Base-by-base conservation (phyloP, 2,797 vertebrate genomes). In the Ibycter americanus region DNA sequence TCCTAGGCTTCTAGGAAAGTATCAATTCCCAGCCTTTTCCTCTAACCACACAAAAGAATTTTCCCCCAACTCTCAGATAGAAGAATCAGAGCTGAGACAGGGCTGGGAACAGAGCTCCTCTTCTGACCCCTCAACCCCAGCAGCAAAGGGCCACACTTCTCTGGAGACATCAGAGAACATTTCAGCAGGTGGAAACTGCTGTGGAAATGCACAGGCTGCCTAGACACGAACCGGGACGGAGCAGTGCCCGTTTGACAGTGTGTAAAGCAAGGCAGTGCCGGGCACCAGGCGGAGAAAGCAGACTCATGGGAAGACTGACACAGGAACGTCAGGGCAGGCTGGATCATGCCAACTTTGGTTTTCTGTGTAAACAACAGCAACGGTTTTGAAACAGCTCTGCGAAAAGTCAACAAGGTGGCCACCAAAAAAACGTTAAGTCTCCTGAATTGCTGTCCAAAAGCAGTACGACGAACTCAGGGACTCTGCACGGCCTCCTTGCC, bases 351-450 rank as follows among this genome's bases (percentile, higher is more conserved):
- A 96, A 32, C 71, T 91, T 86, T 87, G 12, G 0, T 72, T 44
- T 90, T 90, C 68, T 31, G 27, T 85, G 51, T 70, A 87, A 91
- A 91, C 84, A 93, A 80, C 65, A 91, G 56, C 94, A 91, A 89
- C 2, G 1, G 42, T 65, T 95, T 89, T 97, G 89, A 96, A 87
- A 78, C 16, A 89, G 89, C 79, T 86, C 90, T 68, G 82, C 73
- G 71, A 92, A 94, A 97, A 97, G 83, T 91, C 92, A 94, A 93
- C 40, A 93, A 71, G 56, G 56, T 3, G 5, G 52, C 38, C 76
- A 44, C 80, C 42, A 76, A 6, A 61, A 76, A 90, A 59, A 32
- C 4, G 10, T 9, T 44, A 58, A 40, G 34, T 78, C 66, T 92
- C 65, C 36, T 92, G 76, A 61, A 71, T 20, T 42, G 76, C 15